These are phyloP conservation scores for Thymelicus lineola DNA, from an alignment of 2,888 invertebrate genomes.

Conservation along the genomic window DNA sequence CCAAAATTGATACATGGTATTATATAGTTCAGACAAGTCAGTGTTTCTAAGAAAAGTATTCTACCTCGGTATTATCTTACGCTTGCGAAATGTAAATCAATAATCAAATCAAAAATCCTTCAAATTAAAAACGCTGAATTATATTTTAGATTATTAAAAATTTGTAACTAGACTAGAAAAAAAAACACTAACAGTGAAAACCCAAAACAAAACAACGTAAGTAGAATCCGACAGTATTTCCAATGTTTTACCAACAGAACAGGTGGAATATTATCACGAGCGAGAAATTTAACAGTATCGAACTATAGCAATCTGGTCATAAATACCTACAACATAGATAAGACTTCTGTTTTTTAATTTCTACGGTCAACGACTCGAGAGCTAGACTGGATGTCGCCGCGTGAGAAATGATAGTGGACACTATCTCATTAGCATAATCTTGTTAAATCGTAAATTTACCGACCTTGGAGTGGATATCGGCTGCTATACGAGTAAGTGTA, in stretches of 20 bases:
- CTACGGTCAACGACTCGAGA: conserved; percentile 64
- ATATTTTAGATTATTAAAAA: no score
- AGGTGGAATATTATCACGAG: not conserved
- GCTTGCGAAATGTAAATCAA: no score
- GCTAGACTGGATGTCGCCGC: conserved; percentile 78
- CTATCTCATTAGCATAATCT: conserved; percentile 72
- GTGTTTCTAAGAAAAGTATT: no score
- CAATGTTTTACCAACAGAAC: not conserved
- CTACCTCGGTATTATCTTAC: no score
- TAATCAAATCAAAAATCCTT: no score
- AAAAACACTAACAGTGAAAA: no score
- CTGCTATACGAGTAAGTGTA: not conserved
- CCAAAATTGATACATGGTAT: no score
- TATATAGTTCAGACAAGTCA: no score
- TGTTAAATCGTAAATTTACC: conserved; percentile 64
- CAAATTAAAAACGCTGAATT: no score
- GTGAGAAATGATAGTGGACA: conserved; percentile 71
- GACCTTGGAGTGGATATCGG: conserved; percentile 39
- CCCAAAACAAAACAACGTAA: no score
- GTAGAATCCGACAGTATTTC: not conserved
- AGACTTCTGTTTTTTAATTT: conserved; percentile 48
- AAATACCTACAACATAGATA: conserved; percentile 43
- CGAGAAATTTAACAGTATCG: conserved; percentile 37
- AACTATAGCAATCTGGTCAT: conserved; percentile 26
- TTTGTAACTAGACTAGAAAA: no score